phyloP scores from a whole-genome alignment of 2,888 invertebrate genomes.

The Acronicta psi region DNA sequence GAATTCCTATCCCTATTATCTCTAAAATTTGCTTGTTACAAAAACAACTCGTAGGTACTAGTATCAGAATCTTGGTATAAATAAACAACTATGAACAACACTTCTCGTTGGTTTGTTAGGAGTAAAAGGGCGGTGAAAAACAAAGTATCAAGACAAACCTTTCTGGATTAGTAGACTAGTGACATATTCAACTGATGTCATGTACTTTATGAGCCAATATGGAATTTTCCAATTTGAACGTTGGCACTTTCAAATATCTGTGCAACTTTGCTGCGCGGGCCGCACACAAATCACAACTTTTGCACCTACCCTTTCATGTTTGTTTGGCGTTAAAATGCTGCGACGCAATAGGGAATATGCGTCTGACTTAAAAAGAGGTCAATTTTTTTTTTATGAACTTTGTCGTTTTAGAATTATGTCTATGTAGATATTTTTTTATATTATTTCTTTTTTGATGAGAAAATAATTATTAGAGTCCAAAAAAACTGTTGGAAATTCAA shows the following conservation, averaged over 20 bases:
- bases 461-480: no score
- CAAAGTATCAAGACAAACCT: constrained; percentile 9
- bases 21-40: no score
- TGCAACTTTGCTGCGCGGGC: constrained; percentile 20
- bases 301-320: constrained; percentile 61
- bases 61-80: no score
- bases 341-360: no score
- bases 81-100: constrained; percentile 7
- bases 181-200: constrained; percentile 65
- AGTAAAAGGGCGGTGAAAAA: constrained; percentile 42
- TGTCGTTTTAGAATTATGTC: no score
- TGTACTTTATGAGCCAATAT: constrained; percentile 70
- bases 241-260: constrained; percentile 67
- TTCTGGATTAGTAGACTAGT: constrained; percentile 29
- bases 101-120: constrained; percentile 39
- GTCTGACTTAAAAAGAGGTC: no score
- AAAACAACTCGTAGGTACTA: no score
- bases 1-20: no score
- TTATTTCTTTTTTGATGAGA: no score
- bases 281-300: constrained; percentile 67
- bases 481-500: no score
- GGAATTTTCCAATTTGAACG: constrained; percentile 73
- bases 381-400: no score
- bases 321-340: constrained; percentile 57
- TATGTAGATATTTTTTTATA: no score